These are phyloP conservation scores for Augochlora pura DNA, from an alignment of 1,140 invertebrate genomes.

Conservation along the genomic window DNA sequence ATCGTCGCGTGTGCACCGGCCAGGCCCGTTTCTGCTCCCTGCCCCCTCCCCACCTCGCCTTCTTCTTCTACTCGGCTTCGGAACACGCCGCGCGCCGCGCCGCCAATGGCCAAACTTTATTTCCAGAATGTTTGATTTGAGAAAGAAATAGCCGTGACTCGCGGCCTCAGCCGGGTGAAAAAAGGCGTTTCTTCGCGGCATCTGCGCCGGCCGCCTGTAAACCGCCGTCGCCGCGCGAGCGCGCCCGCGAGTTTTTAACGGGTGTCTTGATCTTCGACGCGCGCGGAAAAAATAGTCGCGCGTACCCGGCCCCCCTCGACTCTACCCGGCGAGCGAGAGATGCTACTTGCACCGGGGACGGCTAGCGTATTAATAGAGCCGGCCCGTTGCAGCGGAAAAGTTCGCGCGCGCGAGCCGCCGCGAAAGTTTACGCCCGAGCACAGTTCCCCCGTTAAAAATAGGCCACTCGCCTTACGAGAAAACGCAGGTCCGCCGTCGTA, in stretches of 20 bases:
- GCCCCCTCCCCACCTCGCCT: no score
- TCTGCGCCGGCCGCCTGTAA: slow-evolving; percentile 63
- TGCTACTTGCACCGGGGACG: slow-evolving; percentile 34
- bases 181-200: slow-evolving; percentile 52
- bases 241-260: slow-evolving; percentile 70
- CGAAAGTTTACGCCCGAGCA: slow-evolving; percentile 32
- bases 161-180: slow-evolving; percentile 57
- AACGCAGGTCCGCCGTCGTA: slow-evolving; percentile 24
- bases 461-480: slow-evolving; percentile 39
- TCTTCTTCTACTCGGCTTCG: no score
- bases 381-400: slow-evolving; percentile 31
- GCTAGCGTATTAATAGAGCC: slow-evolving; percentile 48
- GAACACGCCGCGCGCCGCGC: no score
- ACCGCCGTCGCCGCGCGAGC: no score
- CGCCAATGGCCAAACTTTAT: slow-evolving; percentile 73
- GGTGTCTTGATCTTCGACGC: slow-evolving; percentile 72
- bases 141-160: slow-evolving; percentile 75
- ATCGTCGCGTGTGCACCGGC: slow-evolving; percentile 23
- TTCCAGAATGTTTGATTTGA: slow-evolving; percentile 79
- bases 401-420: neutral
- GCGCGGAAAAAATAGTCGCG: slow-evolving; percentile 25
- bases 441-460: slow-evolving; percentile 40
- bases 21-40: neutral
- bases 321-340: neutral
- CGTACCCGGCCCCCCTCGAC: neutral